phyloP scores from a whole-genome alignment of 1,140 invertebrate genomes.

The Formica selysi region DNA sequence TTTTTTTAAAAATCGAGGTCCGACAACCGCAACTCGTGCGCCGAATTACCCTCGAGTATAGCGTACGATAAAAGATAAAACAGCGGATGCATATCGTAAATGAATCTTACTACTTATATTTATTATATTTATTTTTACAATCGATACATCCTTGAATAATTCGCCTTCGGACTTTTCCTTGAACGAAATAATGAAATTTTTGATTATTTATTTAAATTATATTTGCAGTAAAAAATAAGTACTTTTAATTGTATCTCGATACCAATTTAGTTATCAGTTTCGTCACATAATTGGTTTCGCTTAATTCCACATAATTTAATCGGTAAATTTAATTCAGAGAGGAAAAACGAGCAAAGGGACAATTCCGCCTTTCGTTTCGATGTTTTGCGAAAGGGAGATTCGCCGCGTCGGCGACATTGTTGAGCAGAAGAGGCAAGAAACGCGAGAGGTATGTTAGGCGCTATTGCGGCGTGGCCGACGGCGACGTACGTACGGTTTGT shows the following conservation, averaged over 20 bases:
- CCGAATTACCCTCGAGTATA: neutral
- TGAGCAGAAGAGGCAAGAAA: constrained; percentile 44
- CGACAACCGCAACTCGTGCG: constrained; percentile 43
- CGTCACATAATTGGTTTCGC: neutral
- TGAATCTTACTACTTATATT: neutral
- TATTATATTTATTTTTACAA: constrained; percentile 4
- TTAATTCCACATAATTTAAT: neutral
- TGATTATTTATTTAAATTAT: neutral
- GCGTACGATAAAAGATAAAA: neutral
- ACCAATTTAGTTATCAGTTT: neutral
- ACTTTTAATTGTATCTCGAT: neutral
- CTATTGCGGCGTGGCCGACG: constrained; percentile 35
- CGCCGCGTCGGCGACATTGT: constrained; percentile 11
- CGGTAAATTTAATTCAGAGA: neutral
- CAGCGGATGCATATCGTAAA: neutral
- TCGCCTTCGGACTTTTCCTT: neutral
- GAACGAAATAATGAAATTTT: neutral
- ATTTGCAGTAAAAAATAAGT: neutral
- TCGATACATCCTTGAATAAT: neutral
- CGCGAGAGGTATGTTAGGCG: constrained; percentile 48
- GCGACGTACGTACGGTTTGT: constrained; percentile 57
- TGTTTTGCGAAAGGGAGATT: constrained; percentile 9
- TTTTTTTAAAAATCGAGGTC: constrained; percentile 38
- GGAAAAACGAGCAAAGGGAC: neutral
- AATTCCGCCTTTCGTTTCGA: constrained; percentile 19